These are phyloP conservation scores for Ailurus styani DNA, from an alignment of 2,113 vertebrate species.

Conservation along the genomic window DNA sequence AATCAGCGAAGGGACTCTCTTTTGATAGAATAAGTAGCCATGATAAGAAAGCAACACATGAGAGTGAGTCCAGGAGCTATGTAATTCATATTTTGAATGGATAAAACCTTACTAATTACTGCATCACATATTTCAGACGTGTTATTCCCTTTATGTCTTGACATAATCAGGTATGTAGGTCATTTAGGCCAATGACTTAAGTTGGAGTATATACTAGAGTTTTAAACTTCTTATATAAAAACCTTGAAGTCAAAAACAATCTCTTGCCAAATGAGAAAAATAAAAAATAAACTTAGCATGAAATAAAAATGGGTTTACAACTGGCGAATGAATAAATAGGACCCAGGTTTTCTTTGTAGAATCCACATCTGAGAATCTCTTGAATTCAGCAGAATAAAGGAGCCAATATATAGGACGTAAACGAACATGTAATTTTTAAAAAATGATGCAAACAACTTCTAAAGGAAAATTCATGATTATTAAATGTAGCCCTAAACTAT, in stretches of 20 bases:
- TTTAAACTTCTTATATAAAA: constrained; percentile 20
- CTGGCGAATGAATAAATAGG: not conserved
- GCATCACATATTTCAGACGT: not conserved
- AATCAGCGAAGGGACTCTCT: not conserved
- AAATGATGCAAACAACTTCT: not conserved
- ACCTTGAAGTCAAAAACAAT: not conserved
- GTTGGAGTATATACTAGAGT: not conserved
- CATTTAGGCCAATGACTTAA: not conserved
- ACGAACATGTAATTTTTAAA: not conserved
- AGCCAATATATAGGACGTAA: not conserved
- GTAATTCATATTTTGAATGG: not conserved
- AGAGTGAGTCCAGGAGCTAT: not conserved
- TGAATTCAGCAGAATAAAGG: not conserved
- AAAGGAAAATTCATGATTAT: not conserved
- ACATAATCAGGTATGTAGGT: not conserved
- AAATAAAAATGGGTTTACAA: not conserved
- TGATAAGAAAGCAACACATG: not conserved
- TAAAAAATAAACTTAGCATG: not conserved
- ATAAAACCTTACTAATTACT: not conserved
- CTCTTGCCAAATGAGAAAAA: not conserved
- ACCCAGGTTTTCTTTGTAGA: not conserved
- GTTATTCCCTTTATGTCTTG: not conserved
- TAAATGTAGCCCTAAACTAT: not conserved
- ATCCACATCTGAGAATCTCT: constrained; percentile 18
- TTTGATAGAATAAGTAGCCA: not conserved